Conservation (phyloP, 2,888 invertebrate species). For the Tetragnatha montana region DNA sequence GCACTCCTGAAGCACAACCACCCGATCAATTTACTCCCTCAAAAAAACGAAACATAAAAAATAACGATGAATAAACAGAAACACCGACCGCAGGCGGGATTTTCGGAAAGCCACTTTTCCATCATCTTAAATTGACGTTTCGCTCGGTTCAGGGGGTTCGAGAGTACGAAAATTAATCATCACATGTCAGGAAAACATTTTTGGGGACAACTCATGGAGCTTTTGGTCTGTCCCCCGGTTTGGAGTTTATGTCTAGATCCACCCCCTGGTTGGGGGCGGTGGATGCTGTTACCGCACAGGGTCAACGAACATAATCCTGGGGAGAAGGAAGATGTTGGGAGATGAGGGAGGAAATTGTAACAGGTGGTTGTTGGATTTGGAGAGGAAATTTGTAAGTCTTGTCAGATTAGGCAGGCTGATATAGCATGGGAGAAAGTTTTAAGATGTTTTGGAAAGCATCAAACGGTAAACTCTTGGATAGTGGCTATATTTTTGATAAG, state of each 20-base stretch:
- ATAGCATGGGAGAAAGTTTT: neutral
- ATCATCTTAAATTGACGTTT: slow-evolving; percentile 68
- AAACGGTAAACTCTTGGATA: no score
- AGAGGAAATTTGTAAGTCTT: neutral
- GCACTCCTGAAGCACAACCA: neutral
- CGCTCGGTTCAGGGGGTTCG: slow-evolving; percentile 16
- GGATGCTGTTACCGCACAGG: slow-evolving; percentile 16
- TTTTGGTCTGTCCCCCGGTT: no score
- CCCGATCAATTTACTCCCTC: neutral
- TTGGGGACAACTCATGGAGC: slow-evolving; percentile 48
- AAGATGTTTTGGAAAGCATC: neutral
- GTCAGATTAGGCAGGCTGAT: neutral
- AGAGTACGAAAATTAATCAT: slow-evolving; percentile 61
- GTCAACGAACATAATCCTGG: slow-evolving; percentile 21
- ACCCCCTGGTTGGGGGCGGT: slow-evolving; percentile 15
- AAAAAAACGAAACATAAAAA: slow-evolving; percentile 2
- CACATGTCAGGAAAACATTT: slow-evolving; percentile 67
- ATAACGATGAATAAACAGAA: slow-evolving; percentile 8
- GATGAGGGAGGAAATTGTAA: slow-evolving; percentile 14
- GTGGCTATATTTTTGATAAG: no score
- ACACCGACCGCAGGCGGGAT: neutral
- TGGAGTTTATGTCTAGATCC: slow-evolving; percentile 4
- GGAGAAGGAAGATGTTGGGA: neutral
- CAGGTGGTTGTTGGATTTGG: slow-evolving; percentile 24
- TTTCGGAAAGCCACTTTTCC: slow-evolving; percentile 49